Evolutionary conservation across 2,888 invertebrate genomes (phyloP), one percentile per base, ranked within the genome.

Genomic region (Hartigia nigra): DNA sequence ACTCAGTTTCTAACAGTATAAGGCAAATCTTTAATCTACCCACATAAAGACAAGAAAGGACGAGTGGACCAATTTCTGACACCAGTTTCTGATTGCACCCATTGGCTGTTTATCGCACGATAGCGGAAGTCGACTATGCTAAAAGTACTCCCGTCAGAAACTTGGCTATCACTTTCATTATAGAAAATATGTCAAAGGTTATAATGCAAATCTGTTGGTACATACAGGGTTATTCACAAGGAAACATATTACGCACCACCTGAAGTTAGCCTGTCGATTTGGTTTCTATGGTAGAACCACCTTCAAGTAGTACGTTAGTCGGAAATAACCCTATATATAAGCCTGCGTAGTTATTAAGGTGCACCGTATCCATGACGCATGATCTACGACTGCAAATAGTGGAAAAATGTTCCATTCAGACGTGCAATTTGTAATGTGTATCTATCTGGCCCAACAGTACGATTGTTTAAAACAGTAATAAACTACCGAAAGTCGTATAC

Each of bases 401-500:
- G 1, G 14, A 55, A 39, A 55, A 55, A 55, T 55, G 23, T 55
- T 55, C 14, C 55, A 23, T 55, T 55, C 9, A 69, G 74, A 77
- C 55, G 35, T 39, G 39, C 74, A 72, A 77, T 77, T 77, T 77
- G 77, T 77, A 77, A 77, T 69, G 74, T 74, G 74, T 77, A 72
- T 55, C 14, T 12, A 77, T 31, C 74, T 39, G 77, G 72, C 74
- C 69, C 31, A 55, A 39, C 34, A 12, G 55, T 36, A 72, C 14
- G 74, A 31, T 55, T 55, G 74, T 72, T 34, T 74, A 69, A 70
- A 78, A 32, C 72, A 72, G 78, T 81, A 82, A 85, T 85, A 86
- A 81, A 86, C 81, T 81, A 86, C 84, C 81, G 82, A 86, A 84
- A 84, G 85, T 80, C 84, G 80, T 78, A 35, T 37, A 70, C 36